A percentile compares a stretch with the other conserved stretches of the same genome.
phyloP scores from a whole-genome alignment of 2,888 invertebrate genomes.

The Lasioglossum marginatum region DNA sequence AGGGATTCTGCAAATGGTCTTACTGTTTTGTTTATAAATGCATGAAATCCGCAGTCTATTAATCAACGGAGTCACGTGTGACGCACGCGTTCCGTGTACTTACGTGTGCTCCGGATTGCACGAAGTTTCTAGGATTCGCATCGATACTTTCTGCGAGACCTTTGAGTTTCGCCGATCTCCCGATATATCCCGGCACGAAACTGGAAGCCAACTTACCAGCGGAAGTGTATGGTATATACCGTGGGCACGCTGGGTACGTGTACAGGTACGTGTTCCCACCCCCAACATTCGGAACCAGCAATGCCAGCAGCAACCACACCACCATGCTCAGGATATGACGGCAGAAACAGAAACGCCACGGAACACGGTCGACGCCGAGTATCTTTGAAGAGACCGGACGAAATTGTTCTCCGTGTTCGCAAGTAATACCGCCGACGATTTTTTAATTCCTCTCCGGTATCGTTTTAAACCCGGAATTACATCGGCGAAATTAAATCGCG shows the following conservation, averaged over 20 bases:
- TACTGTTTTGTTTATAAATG: not conserved
- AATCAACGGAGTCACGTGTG: slow-evolving; percentile 9
- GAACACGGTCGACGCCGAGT: slow-evolving; percentile 17
- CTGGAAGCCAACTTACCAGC: slow-evolving; percentile 52
- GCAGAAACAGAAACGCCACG: slow-evolving; percentile 35
- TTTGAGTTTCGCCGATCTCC: slow-evolving; percentile 60
- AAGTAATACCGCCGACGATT: slow-evolving; percentile 2
- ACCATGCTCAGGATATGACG: slow-evolving; percentile 19
- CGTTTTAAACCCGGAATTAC: slow-evolving; percentile 6
- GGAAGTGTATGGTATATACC: slow-evolving; percentile 26
- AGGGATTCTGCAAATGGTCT: not conserved
- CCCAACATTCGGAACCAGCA: slow-evolving; percentile 59
- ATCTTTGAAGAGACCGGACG: slow-evolving; percentile 12
- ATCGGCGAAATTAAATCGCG: not conserved
- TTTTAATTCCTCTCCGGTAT: not conserved
- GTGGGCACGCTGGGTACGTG: slow-evolving; percentile 17
- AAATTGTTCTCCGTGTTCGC: slow-evolving; percentile 25
- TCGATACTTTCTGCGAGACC: slow-evolving; percentile 58
- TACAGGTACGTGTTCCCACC: slow-evolving; percentile 49
- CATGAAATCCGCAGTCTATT: not conserved
- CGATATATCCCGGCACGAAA: slow-evolving; percentile 50
- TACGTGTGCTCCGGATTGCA: slow-evolving; percentile 9
- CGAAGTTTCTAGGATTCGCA: slow-evolving; percentile 40
- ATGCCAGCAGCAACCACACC: slow-evolving; percentile 59
- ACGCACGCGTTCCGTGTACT: not conserved